These are phyloP conservation scores for Drosophila lacteicornis DNA, from an alignment of 1,140 invertebrate species.

Conservation along the genomic window DNA sequence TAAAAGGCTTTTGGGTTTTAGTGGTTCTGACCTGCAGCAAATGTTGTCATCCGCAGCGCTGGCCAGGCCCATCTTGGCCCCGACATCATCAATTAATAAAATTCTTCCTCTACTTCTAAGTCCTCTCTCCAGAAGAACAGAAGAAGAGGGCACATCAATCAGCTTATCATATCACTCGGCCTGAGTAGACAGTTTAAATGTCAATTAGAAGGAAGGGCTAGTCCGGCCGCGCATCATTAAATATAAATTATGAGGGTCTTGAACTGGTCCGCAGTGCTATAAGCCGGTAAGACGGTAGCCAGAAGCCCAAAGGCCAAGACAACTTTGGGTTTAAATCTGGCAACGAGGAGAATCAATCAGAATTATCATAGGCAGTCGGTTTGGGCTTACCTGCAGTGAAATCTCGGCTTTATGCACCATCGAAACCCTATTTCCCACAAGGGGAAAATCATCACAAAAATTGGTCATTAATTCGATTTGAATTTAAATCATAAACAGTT, in stretches of 20 bases:
- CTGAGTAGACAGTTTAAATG: slow-evolving; percentile 77
- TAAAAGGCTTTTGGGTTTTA: slow-evolving; percentile 70
- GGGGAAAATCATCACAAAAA: neutral
- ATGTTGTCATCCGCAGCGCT: slow-evolving; percentile 71
- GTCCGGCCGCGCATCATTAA: slow-evolving; percentile 68
- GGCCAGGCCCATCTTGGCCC: slow-evolving; percentile 8
- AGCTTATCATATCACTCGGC: slow-evolving; percentile 70
- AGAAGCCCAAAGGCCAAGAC: slow-evolving; percentile 26
- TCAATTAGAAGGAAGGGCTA: slow-evolving; percentile 65
- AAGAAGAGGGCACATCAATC: slow-evolving; percentile 60
- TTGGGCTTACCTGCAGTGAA: slow-evolving; percentile 10
- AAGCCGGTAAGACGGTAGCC: slow-evolving; percentile 40
- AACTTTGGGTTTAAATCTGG: slow-evolving; percentile 26
- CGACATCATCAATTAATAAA: slow-evolving; percentile 78
- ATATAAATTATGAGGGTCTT: slow-evolving; percentile 78
- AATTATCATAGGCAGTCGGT: slow-evolving; percentile 32
- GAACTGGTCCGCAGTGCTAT: slow-evolving; percentile 31
- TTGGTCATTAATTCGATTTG: neutral
- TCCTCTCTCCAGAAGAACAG: slow-evolving; percentile 22
- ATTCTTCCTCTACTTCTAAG: slow-evolving; percentile 38
- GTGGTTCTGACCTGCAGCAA: slow-evolving; percentile 72
- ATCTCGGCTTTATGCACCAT: neutral
- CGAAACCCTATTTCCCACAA: neutral
- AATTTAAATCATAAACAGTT: neutral
- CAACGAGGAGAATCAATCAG: slow-evolving; percentile 37